These are phyloP conservation scores for Epizoanthus illoricatus DNA, from an alignment of 92 coral and sea anemone genomes.

Conservation along the genomic window DNA sequence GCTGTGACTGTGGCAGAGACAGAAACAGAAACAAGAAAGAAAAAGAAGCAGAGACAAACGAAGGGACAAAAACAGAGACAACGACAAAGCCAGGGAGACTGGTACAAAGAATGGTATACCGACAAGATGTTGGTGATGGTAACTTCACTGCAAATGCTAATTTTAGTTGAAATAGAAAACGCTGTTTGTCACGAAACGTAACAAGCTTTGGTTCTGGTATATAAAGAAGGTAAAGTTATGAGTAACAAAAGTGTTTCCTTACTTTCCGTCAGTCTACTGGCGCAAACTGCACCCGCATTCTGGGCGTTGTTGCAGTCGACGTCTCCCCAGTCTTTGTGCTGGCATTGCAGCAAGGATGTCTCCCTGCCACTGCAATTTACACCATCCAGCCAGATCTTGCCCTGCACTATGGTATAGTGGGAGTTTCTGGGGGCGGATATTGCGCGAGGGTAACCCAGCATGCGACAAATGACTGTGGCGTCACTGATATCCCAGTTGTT, in stretches of 20 bases:
- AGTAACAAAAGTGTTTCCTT: not conserved
- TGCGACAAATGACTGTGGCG: slow-evolving; percentile 25
- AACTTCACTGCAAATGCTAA: no score
- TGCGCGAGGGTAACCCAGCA: slow-evolving; percentile 28
- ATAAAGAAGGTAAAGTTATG: no score
- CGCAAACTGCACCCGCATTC: slow-evolving; percentile 16
- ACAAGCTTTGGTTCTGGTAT: no score
- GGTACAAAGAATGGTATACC: no score
- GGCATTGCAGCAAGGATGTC: slow-evolving; percentile 6
- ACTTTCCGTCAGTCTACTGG: not conserved
- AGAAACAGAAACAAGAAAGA: no score
- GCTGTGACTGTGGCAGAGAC: no score
- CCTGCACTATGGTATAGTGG: slow-evolving; percentile 14
- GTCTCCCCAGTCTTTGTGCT: slow-evolving; percentile 13
- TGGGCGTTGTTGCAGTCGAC: not conserved
- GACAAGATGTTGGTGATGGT: no score
- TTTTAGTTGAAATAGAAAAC: no score
- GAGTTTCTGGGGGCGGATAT: slow-evolving; percentile 10
- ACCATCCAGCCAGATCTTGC: slow-evolving; percentile 27
- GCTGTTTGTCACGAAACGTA: no score
- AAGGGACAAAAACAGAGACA: no score
- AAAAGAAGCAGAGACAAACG: no score
- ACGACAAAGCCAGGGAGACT: no score
- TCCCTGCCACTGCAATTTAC: slow-evolving; percentile 17
- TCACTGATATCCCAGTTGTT: slow-evolving; percentile 25